Evolutionary conservation across 2,888 invertebrate species (phyloP).

Genomic region (Pocota personata): DNA sequence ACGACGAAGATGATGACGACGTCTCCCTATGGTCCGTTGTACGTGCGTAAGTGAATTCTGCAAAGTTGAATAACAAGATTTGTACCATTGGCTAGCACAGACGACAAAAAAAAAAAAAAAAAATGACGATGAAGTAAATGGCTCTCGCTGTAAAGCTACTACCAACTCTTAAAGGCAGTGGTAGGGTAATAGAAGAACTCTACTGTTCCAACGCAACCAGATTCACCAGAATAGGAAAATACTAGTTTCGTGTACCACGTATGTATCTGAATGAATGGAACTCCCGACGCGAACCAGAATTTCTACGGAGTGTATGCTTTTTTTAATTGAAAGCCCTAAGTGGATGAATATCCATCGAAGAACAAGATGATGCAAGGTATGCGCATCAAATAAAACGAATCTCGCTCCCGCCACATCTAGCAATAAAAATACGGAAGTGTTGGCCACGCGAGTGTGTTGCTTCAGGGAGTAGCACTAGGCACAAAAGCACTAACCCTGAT

Average conservation of each 20-base stretch:
- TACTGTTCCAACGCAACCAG: conserved; percentile 33
- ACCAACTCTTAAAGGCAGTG: not conserved
- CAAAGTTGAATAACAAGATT: conserved; percentile 57
- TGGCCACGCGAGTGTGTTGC: conserved; percentile 37
- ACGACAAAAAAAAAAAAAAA: not conserved
- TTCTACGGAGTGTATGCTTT: conserved; percentile 4
- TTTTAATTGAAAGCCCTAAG: conserved; percentile 68
- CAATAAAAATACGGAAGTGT: conserved; percentile 60
- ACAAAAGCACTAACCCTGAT: not conserved
- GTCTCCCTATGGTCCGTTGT: not conserved
- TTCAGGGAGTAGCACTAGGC: not conserved
- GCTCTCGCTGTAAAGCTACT: not conserved
- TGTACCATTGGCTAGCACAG: conserved; percentile 16
- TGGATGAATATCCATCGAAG: conserved; percentile 38
- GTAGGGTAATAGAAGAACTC: conserved; percentile 1
- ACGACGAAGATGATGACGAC: not conserved
- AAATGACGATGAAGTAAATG: conserved; percentile 22
- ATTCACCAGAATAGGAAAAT: conserved; percentile 15
- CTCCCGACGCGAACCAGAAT: conserved; percentile 31
- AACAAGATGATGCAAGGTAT: conserved; percentile 22
- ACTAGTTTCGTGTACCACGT: conserved; percentile 35
- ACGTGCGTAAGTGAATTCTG: conserved; percentile 46
- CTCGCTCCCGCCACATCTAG: conserved; percentile 34
- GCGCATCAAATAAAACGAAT: conserved; percentile 41
- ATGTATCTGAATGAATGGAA: conserved; percentile 54